Base-by-base conservation (phyloP, 2,797 vertebrate species). In the Lophotriccus pileatus region DNA sequence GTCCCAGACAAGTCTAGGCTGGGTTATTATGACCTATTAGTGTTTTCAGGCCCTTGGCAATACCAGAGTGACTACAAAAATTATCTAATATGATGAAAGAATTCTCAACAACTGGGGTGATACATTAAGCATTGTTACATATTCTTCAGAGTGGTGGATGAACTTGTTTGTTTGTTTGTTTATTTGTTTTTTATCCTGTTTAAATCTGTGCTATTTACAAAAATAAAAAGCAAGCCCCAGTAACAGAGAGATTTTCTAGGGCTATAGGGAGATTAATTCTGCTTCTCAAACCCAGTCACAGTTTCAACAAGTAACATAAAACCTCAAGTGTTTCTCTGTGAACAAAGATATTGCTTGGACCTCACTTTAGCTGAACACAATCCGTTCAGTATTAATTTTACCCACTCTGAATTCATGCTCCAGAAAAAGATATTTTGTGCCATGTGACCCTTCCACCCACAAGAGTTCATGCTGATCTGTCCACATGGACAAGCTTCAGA, bases 401-500 rank as follows among this genome's bases (percentile, higher is more conserved):
- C 7, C 28, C 19, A 12, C 17, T 53, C 27, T 43, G 47, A 82
- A 85, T 83, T 82, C 28, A 34, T 20, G 8, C 4, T 79, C 11
- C 21, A 36, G 36, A 41, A 7, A 41, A 49, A 41, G 53, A 19
- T 0, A 10, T 81, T 84, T 81, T 52, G 25, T n/a, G 11, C 36
- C 25, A 82, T 10, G 14, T 34, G 28, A 28, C 9, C 1, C 10
- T 66, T 64, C 41, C 14, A 37, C 32, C 7, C 2, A 3, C 21
- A 17, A 2, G 49, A 53, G 20, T 68, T 89, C 32, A 6, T 3
- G 3, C 5, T 32, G 8, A 58, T 27, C 13, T 46, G 3, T 46
- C 14, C 25, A 22, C 0, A 1, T 0, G 27, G 36, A 56, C 7
- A 67, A 74, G 12, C 4, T 46, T 62, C 30, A 62, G 50, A 80